These are phyloP conservation scores for Turdus rufiventris DNA, from an alignment of 2,113 vertebrate genomes.

Conservation along the genomic window DNA sequence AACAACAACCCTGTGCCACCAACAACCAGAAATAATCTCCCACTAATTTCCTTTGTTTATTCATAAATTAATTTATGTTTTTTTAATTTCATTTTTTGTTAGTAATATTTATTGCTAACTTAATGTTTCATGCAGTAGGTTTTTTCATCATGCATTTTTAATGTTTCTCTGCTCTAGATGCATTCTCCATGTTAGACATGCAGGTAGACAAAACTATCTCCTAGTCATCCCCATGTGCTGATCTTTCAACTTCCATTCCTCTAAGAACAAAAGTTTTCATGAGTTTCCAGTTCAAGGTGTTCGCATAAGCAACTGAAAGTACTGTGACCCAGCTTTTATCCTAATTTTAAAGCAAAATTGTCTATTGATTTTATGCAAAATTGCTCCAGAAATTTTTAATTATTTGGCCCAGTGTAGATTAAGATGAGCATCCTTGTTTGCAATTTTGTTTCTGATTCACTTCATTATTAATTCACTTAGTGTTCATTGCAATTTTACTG, in stretches of 20 bases:
- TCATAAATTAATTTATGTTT: not conserved
- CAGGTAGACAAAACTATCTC: not conserved
- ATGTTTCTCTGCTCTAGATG: not conserved
- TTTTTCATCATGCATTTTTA: not conserved
- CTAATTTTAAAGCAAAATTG: not conserved
- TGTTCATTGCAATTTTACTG: conserved; percentile 27
- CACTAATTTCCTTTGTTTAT: not conserved
- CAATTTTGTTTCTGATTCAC: conserved; percentile 1
- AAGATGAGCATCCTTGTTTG: conserved; percentile 20
- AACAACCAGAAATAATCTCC: fast-evolving
- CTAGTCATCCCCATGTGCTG: not conserved
- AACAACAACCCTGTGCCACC: not conserved
- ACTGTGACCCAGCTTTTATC: not conserved
- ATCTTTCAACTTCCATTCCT: not conserved
- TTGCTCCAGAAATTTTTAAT: not conserved
- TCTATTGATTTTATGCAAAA: not conserved
- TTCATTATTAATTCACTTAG: conserved; percentile 52
- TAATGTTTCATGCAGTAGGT: not conserved
- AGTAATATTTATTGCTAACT: not conserved
- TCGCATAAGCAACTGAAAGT: not conserved
- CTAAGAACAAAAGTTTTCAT: not conserved
- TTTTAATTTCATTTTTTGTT: not conserved
- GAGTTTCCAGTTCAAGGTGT: not conserved
- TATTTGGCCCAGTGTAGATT: not conserved
- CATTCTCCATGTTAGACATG: not conserved